Base-by-base conservation (phyloP, 2,888 invertebrate species). In the Xylota segnis region DNA sequence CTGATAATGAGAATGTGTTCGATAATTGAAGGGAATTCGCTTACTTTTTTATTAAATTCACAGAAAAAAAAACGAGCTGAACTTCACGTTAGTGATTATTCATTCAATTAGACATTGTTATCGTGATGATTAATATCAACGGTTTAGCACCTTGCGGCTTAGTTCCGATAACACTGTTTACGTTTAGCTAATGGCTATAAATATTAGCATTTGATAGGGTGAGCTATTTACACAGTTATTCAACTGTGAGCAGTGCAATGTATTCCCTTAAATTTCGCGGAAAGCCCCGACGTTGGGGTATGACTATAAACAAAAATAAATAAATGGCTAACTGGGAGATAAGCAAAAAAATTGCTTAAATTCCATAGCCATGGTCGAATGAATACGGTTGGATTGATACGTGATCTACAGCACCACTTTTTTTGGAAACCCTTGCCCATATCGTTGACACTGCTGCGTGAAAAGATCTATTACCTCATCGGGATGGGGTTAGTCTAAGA, bases 111-210 rank as follows among this genome's bases (percentile, higher is more conserved):
- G 43, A 45, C 45, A 34, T 18, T 47, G 37, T 29, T 61, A 40
- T 61, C 50, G 40, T 12, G 16, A 37, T 50, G 59, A 72, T 72
- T 37, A 61, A 59, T 59, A 14, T 27, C 29, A 50, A 40, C 37
- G 27, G 50, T 50, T 72, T 43, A 72, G 61, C 50, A 50, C 59
- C 47, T 37, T n/a, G 27, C 40, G 45, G 43, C 29, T 56, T 45
- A 32, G 12, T 12, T 12, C 43, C 18, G 72, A 72, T 72, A 72
- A 40, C 72, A 52, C 23, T 72, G 59, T 61, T 72, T 72, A 72
- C 61, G 27, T 72, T 61, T 47, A 72, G 50, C 16, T 72, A 16
- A 50, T 27, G 56, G 14, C 16, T 68, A 54, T 40, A 29, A 68
- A n/a, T 23, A 45, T 12, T 32, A 45, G 32, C 45, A 29, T 63